Base-by-base conservation (phyloP, 1,140 invertebrate genomes). In the Leptopilina boulardi region DNA sequence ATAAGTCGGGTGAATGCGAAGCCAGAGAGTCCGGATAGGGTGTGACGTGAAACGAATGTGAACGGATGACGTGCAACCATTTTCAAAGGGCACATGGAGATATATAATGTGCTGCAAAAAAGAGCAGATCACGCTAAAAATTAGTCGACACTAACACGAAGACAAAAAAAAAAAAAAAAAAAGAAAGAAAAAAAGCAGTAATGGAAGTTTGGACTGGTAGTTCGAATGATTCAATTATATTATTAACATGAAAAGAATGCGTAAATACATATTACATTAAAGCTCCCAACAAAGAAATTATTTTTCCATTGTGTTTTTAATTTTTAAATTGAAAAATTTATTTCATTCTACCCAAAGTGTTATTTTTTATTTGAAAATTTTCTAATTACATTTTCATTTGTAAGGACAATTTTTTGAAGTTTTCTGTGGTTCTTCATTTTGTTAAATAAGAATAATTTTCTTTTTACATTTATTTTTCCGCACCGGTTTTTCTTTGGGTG, bases 21-120 rank as follows among this genome's bases (percentile, higher is more conserved):
- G 73, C 75, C n/a, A n/a, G n/a, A n/a, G n/a, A 41, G 78, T 51
- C 78, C 79, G 75, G 72, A 42, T 70, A 77, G 84, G 82, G 84
- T 83, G 82, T 84, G 84, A 84, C 80, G 78, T 80, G 77, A 83
- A 79, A 83, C 73, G 82, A 83, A 81, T 74, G 54, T 71, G 73
- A 77, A 21, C 71, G 54, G 76, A 71, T 78, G 78, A 75, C 54
- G 51, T 77, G 47, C 76, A 82, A 82, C 81, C 83, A 84, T 85
- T 83, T 83, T 78, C 80, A 85, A 85, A 84, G 80, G 77, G 76
- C 75, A 83, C 75, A 19, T 23, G 80, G 77, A 74, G 71, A 82
- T 72, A 18, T 23, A 23, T 30, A 77, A 74, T 30, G 34, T 56
- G 34, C 54, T 19, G 47, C n/a, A 66, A 66, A 66, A 66, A 66